A percentile compares a stretch with the other conserved stretches of the same genome.
Conservation (phyloP, 2,888 invertebrate species). For the Sinelater perroti region DNA sequence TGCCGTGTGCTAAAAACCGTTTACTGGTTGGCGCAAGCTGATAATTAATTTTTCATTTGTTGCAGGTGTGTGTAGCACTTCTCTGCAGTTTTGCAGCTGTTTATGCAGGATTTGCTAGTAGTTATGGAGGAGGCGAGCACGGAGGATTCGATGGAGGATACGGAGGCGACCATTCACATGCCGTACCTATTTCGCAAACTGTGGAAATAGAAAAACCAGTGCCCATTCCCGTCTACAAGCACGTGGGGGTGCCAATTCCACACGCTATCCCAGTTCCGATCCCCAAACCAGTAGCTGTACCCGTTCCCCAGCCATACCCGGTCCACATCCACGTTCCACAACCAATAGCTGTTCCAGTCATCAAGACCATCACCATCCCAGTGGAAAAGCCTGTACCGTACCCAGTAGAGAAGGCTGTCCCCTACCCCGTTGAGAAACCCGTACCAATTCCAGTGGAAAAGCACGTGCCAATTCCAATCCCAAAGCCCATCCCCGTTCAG, state of each 20-base stretch:
- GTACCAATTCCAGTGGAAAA: slow-evolving; percentile 75
- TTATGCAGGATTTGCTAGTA: slow-evolving; percentile 55
- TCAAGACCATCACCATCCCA: slow-evolving; percentile 74
- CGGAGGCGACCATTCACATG: slow-evolving; percentile 39
- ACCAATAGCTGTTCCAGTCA: slow-evolving; percentile 73
- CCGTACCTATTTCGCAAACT: slow-evolving; percentile 69
- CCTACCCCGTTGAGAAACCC: slow-evolving; percentile 73
- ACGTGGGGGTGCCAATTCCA: slow-evolving; percentile 61
- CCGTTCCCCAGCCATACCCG: slow-evolving; percentile 74
- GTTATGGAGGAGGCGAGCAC: slow-evolving; percentile 40
- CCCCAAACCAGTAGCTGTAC: slow-evolving; percentile 73
- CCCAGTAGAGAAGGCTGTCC: slow-evolving; percentile 72
- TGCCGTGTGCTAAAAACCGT: too few relatives aligned
- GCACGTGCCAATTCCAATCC: slow-evolving; percentile 73
- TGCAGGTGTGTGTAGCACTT: slow-evolving; percentile 53
- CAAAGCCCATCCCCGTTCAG: slow-evolving; percentile 74
- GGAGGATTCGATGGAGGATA: slow-evolving; percentile 37
- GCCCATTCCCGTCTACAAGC: slow-evolving; percentile 64
- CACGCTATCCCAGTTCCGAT: slow-evolving; percentile 69
- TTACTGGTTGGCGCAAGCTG: not conserved
- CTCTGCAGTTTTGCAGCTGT: slow-evolving; percentile 53
- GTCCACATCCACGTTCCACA: slow-evolving; percentile 75
- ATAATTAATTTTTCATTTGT: slow-evolving; percentile 31
- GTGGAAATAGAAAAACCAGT: slow-evolving; percentile 75
- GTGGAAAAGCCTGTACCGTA: slow-evolving; percentile 78